Percentiles rank a stretch among this genome's conserved stretches.
phyloP scores from a whole-genome alignment of 2,113 vertebrate genomes.

The Corythoichthys intestinalis region DNA sequence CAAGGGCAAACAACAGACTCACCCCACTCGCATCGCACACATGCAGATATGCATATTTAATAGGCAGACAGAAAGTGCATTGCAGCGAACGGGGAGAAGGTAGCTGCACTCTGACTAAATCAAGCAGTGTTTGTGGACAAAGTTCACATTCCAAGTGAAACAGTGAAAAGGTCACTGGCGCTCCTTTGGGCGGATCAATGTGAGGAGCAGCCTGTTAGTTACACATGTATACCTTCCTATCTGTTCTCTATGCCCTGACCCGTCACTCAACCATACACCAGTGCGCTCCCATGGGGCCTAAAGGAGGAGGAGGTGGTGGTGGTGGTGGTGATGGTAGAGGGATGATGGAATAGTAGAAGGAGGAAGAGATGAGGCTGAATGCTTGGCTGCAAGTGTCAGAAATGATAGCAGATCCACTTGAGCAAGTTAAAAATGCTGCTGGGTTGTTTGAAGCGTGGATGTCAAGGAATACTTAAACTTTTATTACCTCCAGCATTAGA shows the following conservation, averaged over 20 bases:
- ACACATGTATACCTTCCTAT: slow-evolving; percentile 27
- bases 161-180: slow-evolving; percentile 48
- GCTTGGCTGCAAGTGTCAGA: slow-evolving; percentile 46
- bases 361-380: slow-evolving; percentile 49
- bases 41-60: slow-evolving; percentile 17
- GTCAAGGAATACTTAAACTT: slow-evolving; percentile 16
- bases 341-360: slow-evolving; percentile 19
- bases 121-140: slow-evolving; percentile 11
- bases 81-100: slow-evolving; percentile 4
- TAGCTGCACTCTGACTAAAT: slow-evolving; percentile 13
- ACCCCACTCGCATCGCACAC: slow-evolving; percentile 5
- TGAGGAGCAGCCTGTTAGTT: slow-evolving; percentile 35
- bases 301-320: slow-evolving; percentile 12
- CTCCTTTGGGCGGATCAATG: slow-evolving; percentile 54
- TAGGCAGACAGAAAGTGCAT: slow-evolving; percentile 1
- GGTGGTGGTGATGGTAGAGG: slow-evolving; percentile 1
- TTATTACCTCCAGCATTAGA: background rate
- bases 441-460: slow-evolving; percentile 42
- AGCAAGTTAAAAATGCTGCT: slow-evolving; percentile 48
- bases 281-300: slow-evolving; percentile 34
- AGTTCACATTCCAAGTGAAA: slow-evolving; percentile 7
- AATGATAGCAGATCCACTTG: slow-evolving; percentile 47
- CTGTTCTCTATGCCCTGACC: slow-evolving; percentile 24
- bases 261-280: slow-evolving; percentile 51
- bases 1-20: slow-evolving; percentile 18